Evolutionary conservation across 1,140 invertebrate species (phyloP), one percentile per base, ranked within the genome.

Genomic region (Tenebrio molitor): DNA sequence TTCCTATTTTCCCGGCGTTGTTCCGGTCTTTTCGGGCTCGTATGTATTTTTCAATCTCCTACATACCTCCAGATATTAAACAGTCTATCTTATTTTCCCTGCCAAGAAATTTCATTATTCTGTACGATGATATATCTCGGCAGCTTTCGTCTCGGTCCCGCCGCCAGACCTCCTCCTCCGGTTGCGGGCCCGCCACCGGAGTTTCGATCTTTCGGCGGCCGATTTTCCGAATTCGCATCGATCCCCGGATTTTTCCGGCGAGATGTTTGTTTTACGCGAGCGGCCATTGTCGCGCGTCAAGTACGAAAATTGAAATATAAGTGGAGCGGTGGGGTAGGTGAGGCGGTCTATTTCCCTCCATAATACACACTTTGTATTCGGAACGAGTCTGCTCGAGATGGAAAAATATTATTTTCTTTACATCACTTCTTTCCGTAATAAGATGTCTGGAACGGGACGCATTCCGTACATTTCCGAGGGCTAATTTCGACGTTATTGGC

Each of bases 401-500:
- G 79, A 79, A 80, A 80, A 80, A 80, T 80, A 80, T 79, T 80
- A 80, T 80, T 80, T 79, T 79, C 78, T 80, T 79, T 76, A 73
- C 76, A 76, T 78, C 76, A 80, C 78, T 76, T 75, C 76, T 76
- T 74, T 68, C 72, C 53, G 68, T 76, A 77, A 77, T 75, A 77
- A 75, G 75, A 78, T 77, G 73, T 76, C 71, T 76, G 58, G 33
- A 68, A 68, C 44, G 65, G 65, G 65, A 46, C 65, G 34, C 29
- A 68, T 69, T 62, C 16, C 46, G 19, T 16, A 15, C 15, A 66
- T 41, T 41, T 39, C 33, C 19, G 23, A 50, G 17, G 39, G 63
- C 39, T 66, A 66, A 66, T 66, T 66, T 23, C 12, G 34, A 15
- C 15, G 19, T 42, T 66, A 71, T 64, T 64, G 19, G 14, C 53